Evolutionary conservation across 2,888 invertebrate species (phyloP).

Genomic region (Nudaria mundana): DNA sequence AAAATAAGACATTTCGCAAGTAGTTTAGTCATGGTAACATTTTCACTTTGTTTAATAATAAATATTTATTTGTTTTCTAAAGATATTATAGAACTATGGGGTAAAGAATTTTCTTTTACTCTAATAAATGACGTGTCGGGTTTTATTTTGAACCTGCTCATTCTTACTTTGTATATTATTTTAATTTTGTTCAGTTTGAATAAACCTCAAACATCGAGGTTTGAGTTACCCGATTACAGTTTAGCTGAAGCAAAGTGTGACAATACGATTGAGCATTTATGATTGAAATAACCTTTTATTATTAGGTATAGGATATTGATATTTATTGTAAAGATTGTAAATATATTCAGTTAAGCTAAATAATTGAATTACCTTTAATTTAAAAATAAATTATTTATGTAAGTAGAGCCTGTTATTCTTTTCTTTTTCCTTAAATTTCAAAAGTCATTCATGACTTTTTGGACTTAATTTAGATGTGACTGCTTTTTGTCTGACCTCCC

Average conservation of each 20-base stretch:
- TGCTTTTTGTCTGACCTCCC: too few species aligned
- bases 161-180: slow-evolving; percentile 55
- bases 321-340: too few species aligned
- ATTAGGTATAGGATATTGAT: too few species aligned
- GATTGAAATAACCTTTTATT: background rate
- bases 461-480: too few species aligned
- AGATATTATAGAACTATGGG: slow-evolving; percentile 60
- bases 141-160: slow-evolving; percentile 55
- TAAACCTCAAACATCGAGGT: slow-evolving; percentile 40
- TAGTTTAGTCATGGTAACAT: slow-evolving; percentile 61
- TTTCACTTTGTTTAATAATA: slow-evolving; percentile 61
- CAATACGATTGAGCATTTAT: slow-evolving; percentile 5
- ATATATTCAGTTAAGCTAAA: background rate
- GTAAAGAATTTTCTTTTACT: slow-evolving; percentile 44
- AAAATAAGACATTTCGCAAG: slow-evolving; percentile 61
- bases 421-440: background rate
- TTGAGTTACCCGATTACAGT: slow-evolving; percentile 43
- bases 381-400: background rate
- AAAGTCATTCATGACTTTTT: background rate
- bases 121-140: slow-evolving; percentile 55
- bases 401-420: background rate
- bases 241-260: slow-evolving; percentile 32
- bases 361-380: too few species aligned
- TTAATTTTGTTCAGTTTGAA: slow-evolving; percentile 53
- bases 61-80: slow-evolving; percentile 63